phyloP scores from a whole-genome alignment of 1,140 invertebrate genomes.

The Bombus picipes region DNA sequence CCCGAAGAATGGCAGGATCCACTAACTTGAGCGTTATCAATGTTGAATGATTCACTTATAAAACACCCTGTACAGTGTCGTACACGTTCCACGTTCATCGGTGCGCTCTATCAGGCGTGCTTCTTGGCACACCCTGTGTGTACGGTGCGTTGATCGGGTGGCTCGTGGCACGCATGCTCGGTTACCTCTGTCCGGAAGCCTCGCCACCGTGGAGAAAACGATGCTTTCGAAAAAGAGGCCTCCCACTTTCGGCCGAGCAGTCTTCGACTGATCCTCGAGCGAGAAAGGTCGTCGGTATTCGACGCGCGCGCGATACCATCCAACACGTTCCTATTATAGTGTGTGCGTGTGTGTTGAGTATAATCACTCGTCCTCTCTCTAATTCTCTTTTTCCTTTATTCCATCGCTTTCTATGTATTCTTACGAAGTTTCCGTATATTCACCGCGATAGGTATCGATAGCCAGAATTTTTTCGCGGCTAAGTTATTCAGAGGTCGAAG shows the following conservation, averaged over 20 bases:
- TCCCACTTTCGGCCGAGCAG: constrained; percentile 55
- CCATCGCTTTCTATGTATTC: background rate
- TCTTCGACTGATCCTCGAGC: constrained; percentile 65
- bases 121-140: constrained; percentile 63
- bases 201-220: constrained; percentile 61
- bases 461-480: no score
- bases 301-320: background rate
- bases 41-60: background rate
- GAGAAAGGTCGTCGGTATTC: constrained; percentile 42
- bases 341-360: no score
- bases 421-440: background rate
- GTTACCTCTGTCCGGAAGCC: constrained; percentile 65
- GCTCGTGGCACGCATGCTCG: constrained; percentile 64
- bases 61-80: background rate
- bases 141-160: constrained; percentile 50
- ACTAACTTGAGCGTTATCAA: background rate
- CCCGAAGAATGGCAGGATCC: no score
- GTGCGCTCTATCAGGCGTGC: background rate
- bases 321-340: constrained; percentile 38
- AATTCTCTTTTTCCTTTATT: no score
- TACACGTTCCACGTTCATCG: background rate
- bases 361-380: background rate
- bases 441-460: background rate
- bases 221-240: constrained; percentile 63
- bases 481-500: no score